Percentiles rank a stretch among this genome's conserved stretches.
Evolutionary conservation across 2,797 vertebrate genomes (phyloP).

Genomic region (Brachyalestes nurse): DNA sequence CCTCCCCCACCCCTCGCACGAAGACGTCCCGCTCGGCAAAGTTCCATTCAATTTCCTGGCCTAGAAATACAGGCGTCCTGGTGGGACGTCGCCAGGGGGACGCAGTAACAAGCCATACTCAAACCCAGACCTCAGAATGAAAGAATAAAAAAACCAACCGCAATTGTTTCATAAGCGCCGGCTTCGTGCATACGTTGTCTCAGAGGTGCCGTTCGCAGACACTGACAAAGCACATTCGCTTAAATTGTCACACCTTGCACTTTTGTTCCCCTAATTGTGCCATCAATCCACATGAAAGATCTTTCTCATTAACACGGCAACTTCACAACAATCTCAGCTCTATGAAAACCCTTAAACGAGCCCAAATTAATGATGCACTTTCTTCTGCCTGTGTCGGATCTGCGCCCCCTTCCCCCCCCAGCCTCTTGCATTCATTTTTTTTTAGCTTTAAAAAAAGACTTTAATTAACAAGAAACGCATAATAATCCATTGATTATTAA

Average conservation of each 20-base stretch:
- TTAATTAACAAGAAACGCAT: conserved; percentile 27
- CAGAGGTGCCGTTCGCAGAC: conserved; percentile 80
- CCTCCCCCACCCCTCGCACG: background rate
- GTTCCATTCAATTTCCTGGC: conserved; percentile 70
- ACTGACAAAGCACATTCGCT: conserved; percentile 85
- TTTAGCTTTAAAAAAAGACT: background rate
- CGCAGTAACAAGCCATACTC: conserved; percentile 61
- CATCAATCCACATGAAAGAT: conserved; percentile 84
- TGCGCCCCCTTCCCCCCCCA: no score
- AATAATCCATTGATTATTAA: conserved; percentile 22
- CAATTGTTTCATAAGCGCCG: conserved; percentile 66
- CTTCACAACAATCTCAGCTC: conserved; percentile 79
- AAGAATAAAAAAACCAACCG: conserved; percentile 53
- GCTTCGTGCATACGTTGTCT: conserved; percentile 74
- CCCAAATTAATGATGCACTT: conserved; percentile 79
- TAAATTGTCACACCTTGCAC: conserved; percentile 88
- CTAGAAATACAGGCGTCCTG: conserved; percentile 52
- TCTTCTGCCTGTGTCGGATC: conserved; percentile 38
- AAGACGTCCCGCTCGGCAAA: conserved; percentile 64
- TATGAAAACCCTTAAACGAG: conserved; percentile 80
- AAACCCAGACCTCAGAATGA: conserved; percentile 68
- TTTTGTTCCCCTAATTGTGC: conserved; percentile 87
- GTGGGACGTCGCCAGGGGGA: conserved; percentile 57
- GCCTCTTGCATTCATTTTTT: background rate
- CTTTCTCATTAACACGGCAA: conserved; percentile 83